Evolutionary conservation across 2,888 invertebrate species (phyloP), one percentile per base, ranked within the genome.

Genomic region (Rotaria macrura): DNA sequence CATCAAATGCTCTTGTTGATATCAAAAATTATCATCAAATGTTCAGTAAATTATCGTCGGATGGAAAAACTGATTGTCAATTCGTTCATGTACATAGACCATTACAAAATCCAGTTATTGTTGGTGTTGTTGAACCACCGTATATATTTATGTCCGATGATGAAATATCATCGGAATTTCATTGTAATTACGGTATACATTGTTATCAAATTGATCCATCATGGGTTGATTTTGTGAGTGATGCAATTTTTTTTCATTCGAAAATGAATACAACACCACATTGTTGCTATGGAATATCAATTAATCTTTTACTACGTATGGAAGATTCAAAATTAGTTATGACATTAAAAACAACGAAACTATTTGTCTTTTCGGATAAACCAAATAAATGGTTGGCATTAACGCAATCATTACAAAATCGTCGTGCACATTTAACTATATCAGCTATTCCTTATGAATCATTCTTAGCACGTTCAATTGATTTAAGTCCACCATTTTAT

Each of bases 151-250:
- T 79, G 3, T 43, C 43, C 0, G 79, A 79, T 10, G 43, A 40
- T 43, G 25, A 79, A 79, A 79, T 79, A 4, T 43, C 43, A 25
- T 43, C 43, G 2, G 79, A 79, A 79, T 79, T 79, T 79, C 79
- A 43, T 79, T 79, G 79, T 79, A 79, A 79, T 79, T 79, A 79
- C 43, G 79, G 79, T 79, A 43, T 79, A 40, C 79, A 43, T 25
- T 79, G 79, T 79, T 79, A 79, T 79, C 43, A 43, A 79, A 79
- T 79, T 14, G 79, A 79, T 79, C 79, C 79, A 79, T n/a, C 14
- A 43, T 9, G 23, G 43, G 43, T 25, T 43, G n/a, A 79, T 43
- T 43, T 43, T 43, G 25, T n/a, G 9, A 79, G 2, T 25, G 79
- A 79, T 79, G 43, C 43, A 43, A 25, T 43, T 25, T 43, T 43